Evolutionary conservation across 2,888 invertebrate genomes (phyloP).

Genomic region (Andrena hattorfiana): DNA sequence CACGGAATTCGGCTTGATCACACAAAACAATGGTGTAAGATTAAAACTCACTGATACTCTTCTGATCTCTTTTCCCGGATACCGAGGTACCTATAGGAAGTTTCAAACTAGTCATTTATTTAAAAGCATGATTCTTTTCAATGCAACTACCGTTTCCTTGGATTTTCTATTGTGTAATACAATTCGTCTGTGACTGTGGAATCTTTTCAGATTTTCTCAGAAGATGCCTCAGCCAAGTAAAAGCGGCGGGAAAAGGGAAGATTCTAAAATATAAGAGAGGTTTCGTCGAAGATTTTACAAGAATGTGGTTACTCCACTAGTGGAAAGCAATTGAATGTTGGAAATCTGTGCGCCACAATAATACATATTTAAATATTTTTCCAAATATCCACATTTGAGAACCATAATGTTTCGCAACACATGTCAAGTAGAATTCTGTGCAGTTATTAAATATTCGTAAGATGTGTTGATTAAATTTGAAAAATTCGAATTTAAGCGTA

Average conservation of each 20-base stretch:
- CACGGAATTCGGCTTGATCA: constrained; percentile 17
- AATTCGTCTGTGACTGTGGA: background rate
- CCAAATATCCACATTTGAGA: background rate
- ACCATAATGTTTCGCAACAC: background rate
- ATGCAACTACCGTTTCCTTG: no score
- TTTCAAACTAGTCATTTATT: background rate
- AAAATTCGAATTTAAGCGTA: background rate
- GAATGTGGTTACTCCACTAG: constrained; percentile 4
- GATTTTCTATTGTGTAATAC: no score
- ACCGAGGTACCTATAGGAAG: background rate
- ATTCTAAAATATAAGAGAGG: constrained; percentile 3
- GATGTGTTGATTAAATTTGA: background rate
- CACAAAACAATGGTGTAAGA: constrained; percentile 26
- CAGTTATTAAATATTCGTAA: background rate
- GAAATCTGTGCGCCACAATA: background rate
- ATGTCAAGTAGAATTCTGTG: background rate
- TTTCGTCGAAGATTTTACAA: background rate
- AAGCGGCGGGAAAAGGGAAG: background rate
- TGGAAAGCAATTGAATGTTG: background rate
- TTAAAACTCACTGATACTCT: constrained; percentile 21
- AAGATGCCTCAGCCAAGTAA: background rate
- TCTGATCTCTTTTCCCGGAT: background rate
- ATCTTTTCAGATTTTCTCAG: background rate
- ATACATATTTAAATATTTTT: constrained; percentile 16
- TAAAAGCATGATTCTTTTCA: background rate